Conservation (phyloP, 2,113 vertebrate species). For the Nyctereutes procyonoides region DNA sequence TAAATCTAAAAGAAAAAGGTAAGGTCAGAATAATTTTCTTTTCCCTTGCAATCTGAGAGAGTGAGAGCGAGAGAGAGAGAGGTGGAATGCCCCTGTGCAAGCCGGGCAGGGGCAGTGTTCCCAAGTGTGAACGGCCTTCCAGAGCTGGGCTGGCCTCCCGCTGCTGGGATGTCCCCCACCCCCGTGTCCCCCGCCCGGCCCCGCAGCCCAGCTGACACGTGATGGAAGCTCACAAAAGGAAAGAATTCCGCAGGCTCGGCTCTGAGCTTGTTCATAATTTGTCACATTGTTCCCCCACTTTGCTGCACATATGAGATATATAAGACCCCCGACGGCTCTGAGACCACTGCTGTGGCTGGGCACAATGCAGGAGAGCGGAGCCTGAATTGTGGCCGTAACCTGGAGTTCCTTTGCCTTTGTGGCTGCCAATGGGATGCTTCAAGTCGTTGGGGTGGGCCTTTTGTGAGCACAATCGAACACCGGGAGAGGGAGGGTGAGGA, state of each 20-base stretch:
- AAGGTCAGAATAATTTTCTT: neutral
- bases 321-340: slow-evolving; percentile 79
- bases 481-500: slow-evolving; percentile 19
- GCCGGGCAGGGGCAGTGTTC: neutral
- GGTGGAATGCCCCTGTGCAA: no score
- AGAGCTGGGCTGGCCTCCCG: neutral
- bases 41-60: neutral
- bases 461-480: slow-evolving; percentile 72
- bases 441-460: slow-evolving; percentile 63
- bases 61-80: neutral
- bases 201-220: slow-evolving; percentile 70
- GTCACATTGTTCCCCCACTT: slow-evolving; percentile 83
- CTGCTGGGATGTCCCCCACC: slow-evolving; percentile 39
- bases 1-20: neutral
- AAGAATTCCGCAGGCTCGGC: slow-evolving; percentile 79
- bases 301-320: slow-evolving; percentile 78
- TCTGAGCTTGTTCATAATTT: slow-evolving; percentile 86
- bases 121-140: neutral
- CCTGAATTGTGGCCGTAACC: slow-evolving; percentile 67
- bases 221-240: slow-evolving; percentile 82
- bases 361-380: slow-evolving; percentile 75
- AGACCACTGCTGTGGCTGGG: slow-evolving; percentile 67
- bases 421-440: slow-evolving; percentile 75
- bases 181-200: neutral
- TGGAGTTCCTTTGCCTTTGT: slow-evolving; percentile 67